phyloP scores from a whole-genome alignment of 1,140 invertebrate genomes.

The Amphibalanus amphitrite region DNA sequence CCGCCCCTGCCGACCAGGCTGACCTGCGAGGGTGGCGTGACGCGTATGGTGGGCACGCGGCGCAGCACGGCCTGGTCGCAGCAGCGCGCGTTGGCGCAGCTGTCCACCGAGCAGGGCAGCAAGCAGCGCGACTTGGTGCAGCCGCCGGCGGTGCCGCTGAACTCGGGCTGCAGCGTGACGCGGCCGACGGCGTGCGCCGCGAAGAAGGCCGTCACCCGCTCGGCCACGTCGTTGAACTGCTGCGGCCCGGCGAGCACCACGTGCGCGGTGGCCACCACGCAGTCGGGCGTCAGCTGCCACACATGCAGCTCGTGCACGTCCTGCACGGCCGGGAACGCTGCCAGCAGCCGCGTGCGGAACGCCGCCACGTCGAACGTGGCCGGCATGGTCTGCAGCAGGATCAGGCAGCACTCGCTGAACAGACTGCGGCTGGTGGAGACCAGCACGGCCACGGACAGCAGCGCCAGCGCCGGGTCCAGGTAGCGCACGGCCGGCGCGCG shows the following conservation, averaged over 20 bases:
- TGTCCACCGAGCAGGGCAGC: background rate
- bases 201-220: slow-evolving; percentile 47
- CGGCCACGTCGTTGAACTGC: slow-evolving; percentile 42
- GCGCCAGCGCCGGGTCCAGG: slow-evolving; percentile 49
- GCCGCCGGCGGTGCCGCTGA: background rate
- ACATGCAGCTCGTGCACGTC: slow-evolving; percentile 66
- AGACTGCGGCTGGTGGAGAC: slow-evolving; percentile 22
- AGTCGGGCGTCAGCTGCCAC: slow-evolving; percentile 50
- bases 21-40: background rate
- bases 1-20: background rate
- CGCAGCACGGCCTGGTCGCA: background rate
- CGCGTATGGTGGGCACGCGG: background rate
- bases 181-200: slow-evolving; percentile 1
- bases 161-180: slow-evolving; percentile 17
- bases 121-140: background rate
- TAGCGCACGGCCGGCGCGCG: slow-evolving; percentile 39
- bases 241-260: slow-evolving; percentile 23
- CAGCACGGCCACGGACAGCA: slow-evolving; percentile 42
- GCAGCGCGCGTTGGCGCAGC: background rate
- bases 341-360: slow-evolving; percentile 32
- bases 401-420: slow-evolving; percentile 48
- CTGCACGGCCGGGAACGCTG: slow-evolving; percentile 54
- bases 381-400: slow-evolving; percentile 62
- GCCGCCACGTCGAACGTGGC: slow-evolving; percentile 39
- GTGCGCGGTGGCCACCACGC: slow-evolving; percentile 23